Conservation (phyloP, 1,140 invertebrate species). For the Drosophila parabipectinata region DNA sequence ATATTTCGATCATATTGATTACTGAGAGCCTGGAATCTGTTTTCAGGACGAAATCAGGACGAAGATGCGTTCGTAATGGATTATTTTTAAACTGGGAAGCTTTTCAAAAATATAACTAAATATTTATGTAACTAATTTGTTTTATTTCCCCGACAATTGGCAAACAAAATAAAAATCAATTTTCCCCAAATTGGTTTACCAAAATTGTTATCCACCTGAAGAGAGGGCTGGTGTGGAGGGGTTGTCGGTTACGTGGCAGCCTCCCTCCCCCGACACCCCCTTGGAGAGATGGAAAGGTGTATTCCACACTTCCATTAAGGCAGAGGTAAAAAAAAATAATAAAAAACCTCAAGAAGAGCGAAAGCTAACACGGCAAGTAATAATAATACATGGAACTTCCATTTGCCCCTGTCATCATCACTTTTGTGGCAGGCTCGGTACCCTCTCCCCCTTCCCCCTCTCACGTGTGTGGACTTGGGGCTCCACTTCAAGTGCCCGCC, state of each 20-base stretch:
- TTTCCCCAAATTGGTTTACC: not conserved
- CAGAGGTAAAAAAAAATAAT: slow-evolving; percentile 4
- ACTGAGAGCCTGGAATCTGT: not conserved
- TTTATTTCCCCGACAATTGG: not conserved
- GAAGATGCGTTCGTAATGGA: no score
- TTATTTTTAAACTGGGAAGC: no score
- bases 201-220: not conserved
- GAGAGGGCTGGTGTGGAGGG: not conserved
- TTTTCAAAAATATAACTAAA: not conserved
- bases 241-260: no score
- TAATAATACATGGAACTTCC: slow-evolving; percentile 69
- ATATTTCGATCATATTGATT: slow-evolving; percentile 18
- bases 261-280: no score
- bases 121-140: not conserved
- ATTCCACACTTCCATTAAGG: slow-evolving; percentile 25
- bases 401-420: slow-evolving; percentile 70
- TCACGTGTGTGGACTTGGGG: not conserved
- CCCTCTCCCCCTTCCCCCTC: not conserved
- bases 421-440: slow-evolving; percentile 26
- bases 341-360: slow-evolving; percentile 5
- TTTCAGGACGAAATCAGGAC: not conserved
- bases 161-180: not conserved
- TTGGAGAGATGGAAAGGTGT: not conserved
- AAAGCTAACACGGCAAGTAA: slow-evolving; percentile 40
- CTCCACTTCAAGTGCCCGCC: slow-evolving; percentile 33